Conservation (phyloP, 2,888 invertebrate genomes). For the Druceiella hillmani region DNA sequence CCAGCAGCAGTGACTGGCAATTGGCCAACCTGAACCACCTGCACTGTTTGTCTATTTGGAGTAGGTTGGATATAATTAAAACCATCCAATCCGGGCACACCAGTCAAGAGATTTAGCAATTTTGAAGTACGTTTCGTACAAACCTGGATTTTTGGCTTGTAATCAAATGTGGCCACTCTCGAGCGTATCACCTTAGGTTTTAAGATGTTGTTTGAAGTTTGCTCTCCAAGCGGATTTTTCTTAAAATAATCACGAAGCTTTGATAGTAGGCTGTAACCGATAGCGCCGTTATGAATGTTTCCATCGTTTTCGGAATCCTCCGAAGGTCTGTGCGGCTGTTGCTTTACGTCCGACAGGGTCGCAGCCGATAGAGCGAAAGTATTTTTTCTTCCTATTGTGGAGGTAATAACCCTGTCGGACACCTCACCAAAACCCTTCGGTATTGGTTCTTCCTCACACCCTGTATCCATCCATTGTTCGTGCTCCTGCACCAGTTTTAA, state of each 20-base stretch:
- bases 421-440: slow-evolving; percentile 56
- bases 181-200: slow-evolving; percentile 37
- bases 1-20: slow-evolving; percentile 43
- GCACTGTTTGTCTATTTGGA: slow-evolving; percentile 39
- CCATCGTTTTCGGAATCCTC: slow-evolving; percentile 28
- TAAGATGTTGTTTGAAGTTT: slow-evolving; percentile 33
- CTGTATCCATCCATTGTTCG: no score
- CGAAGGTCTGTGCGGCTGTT: slow-evolving; percentile 46
- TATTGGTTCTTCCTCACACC: no score
- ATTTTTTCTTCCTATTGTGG: slow-evolving; percentile 38
- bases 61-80: slow-evolving; percentile 55
- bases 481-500: no score
- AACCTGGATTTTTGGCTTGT: no score
- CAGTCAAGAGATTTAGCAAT: slow-evolving; percentile 43
- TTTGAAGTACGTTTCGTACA: no score
- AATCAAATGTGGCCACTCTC: slow-evolving; percentile 31
- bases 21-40: slow-evolving; percentile 56
- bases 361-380: slow-evolving; percentile 48
- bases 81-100: slow-evolving; percentile 53
- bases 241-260: neutral
- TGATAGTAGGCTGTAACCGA: neutral
- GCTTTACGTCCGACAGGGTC: slow-evolving; percentile 56
- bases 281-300: slow-evolving; percentile 11
- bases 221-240: neutral
- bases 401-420: slow-evolving; percentile 53